Evolutionary conservation across 2,888 invertebrate species (phyloP), one percentile per base, ranked within the genome.

Genomic region (Pollenia amentaria): DNA sequence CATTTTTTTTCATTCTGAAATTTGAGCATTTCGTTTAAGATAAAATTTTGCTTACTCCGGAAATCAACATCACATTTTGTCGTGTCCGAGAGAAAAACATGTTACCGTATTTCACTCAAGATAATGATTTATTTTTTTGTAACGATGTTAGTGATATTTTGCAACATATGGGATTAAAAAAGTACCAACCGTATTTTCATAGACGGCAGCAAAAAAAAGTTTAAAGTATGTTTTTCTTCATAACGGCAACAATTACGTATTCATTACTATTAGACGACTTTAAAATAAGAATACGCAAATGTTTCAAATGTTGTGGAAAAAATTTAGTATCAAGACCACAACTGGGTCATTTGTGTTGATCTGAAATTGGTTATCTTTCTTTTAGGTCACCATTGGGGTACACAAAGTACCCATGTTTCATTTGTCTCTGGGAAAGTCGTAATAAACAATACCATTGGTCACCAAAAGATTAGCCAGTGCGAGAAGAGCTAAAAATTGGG

Each of bases 211-310:
- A 83, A 87, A 46, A 65, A n/a, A 70, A 84, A 81, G 64, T 38
- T 51, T 85, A 60, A 84, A 84, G 46, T 87, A 65, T 81, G 81
- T 84, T 65, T 64, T 73, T 14, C n/a, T 87, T 51, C 85, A 85
- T 53, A 87, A 82, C 62, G 77, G 76, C 12, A 80, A 83, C n/a
- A 83, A 77, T n/a, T 76, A 77, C 44, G 85, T 57, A 51, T 83
- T 80, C 40, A 10, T n/a, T 3, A 2, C 53, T 53, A 53, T 16
- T 53, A n/a, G 8, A 57, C 57, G 21, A 57, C 8, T 57, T 57
- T 57, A 10, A 10, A 57, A 21, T 38, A 44, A 65, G 44, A 44
- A 65, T 44, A 18, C 14, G 65, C 44, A 62, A 62, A 62, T 2
- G 14, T 62, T 40, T 40, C n/a, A 12, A 8, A 12, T 3, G 12